These are phyloP conservation scores for Nasalis larvatus DNA, from an alignment of 2,113 vertebrate species.

Conservation along the genomic window DNA sequence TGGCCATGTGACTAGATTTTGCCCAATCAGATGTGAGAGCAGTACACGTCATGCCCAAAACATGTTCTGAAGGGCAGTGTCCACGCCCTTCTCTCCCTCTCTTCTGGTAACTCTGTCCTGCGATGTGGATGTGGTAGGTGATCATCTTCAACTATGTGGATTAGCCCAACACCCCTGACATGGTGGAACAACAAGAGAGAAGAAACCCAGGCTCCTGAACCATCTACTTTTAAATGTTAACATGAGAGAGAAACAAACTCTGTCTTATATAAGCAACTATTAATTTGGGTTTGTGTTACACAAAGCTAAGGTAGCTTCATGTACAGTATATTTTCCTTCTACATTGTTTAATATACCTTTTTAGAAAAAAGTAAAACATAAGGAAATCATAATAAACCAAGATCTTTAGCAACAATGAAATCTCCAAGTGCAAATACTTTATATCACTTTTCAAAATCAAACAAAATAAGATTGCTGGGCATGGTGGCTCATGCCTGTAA, in stretches of 20 bases:
- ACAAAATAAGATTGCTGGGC: neutral
- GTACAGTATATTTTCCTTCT: neutral
- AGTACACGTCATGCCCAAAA: neutral
- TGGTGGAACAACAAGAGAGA: neutral
- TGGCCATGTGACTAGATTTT: neutral
- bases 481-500: no score
- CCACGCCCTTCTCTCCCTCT: neutral
- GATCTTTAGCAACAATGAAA: neutral
- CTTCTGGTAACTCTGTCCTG: neutral
- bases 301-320: conserved; percentile 17
- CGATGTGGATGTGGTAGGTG: neutral
- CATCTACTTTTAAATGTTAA: neutral
- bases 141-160: neutral
- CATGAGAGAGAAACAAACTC: neutral
- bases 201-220: neutral
- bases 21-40: neutral
- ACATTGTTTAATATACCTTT: neutral
- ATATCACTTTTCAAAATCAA: conserved; percentile 32
- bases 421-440: conserved; percentile 23
- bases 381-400: conserved; percentile 2
- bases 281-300: neutral
- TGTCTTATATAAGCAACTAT: neutral
- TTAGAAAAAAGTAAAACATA: conserved; percentile 24
- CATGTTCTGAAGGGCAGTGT: neutral
- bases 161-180: neutral